Evolutionary conservation across 2,888 invertebrate genomes (phyloP), one percentile per base, ranked within the genome.

Genomic region (Leucania comma): DNA sequence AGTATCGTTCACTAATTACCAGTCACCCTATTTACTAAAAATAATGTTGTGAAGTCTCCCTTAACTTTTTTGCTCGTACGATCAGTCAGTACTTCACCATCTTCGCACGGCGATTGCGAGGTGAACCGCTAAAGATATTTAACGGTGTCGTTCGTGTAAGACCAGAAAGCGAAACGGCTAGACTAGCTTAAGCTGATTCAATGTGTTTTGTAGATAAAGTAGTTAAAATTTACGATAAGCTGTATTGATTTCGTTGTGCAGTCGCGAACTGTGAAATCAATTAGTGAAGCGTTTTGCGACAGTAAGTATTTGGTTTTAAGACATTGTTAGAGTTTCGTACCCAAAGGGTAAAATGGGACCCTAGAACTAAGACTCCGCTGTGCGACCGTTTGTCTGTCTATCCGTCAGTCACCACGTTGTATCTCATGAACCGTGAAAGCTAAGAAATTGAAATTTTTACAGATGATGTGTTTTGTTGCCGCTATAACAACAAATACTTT

Each of bases 161-260:
- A 70, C 82, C 80, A 82, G 80, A 79, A 82, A 82, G 78, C 80
- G 75, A 82, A 74, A 59, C 80, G 70, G 56, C 80, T 82, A 75
- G 70, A 70, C 75, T 51, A 51, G 20, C 57, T 38, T 48, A 61
- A 35, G 57, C 60, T n/a, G 32, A 58, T 77, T 54, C 32, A 58
- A 64, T 75, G 57, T 54, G 51, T 57, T 77, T 71, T 77, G 10
- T 24, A 51, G 53, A 26, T 50, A 53, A 48, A 75, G 63, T 58
- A 17, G 54, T 70, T 29, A 22, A 20, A 50, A 24, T 74, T 75
- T 24, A 56, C 53, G 24, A 42, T 61, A 51, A 56, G 58, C 20
- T 14, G 32, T 3, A 53, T 35, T 46, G 53, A 65, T 61, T 42
- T 35, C 1, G 12, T 42, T 53, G 38, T 38, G 24, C 14, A 32